Base-by-base conservation (phyloP, 2,888 invertebrate species). In the Busseola fusca region DNA sequence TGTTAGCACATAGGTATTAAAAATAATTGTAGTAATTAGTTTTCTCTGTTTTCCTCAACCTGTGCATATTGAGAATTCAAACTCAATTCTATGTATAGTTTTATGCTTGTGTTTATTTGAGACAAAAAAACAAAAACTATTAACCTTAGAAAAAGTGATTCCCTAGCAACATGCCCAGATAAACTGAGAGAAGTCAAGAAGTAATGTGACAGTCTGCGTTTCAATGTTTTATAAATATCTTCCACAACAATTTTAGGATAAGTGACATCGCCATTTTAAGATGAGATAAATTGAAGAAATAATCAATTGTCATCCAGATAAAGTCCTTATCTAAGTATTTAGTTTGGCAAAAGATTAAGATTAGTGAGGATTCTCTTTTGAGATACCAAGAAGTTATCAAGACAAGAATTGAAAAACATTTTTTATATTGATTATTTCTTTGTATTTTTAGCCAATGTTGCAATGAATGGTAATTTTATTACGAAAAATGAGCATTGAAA, bases 251-350 rank as follows among this genome's bases (percentile, higher is more conserved):
- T 56, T 58, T 63, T 57, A 62, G 54, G 4, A 40, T 37, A 65
- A 50, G 30, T 25, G 34, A 25, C 3, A 30, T 18, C 18, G n/a
- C 16, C 9, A 21, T 56, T 54, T 42, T 52, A 52, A 50, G 10
- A 54, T 56, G 45, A 81, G 82, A 81, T 84, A 84, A 84, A 81
- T 63, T 52, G 37, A 45, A 63, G 50, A 81, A 68, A 63, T 63
- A 62, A 78, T 74, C 73, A 65, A 71, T 67, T 81, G 25, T 21
- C 34, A 70, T 76, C 62, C 52, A 72, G 82, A 82, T 84, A 72
- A 71, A 42, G 10, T 45, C 62, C n/a, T 72, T 81, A 82, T 84
- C 84, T 56, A 30, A 42, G 45, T 60, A 64, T 78, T 63, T 71
- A 58, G 59, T 63, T 52, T 21, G 45, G 30, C 50, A 64, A 59